Base-by-base conservation (phyloP, 2,113 vertebrate species). In the Perca schrenkii region DNA sequence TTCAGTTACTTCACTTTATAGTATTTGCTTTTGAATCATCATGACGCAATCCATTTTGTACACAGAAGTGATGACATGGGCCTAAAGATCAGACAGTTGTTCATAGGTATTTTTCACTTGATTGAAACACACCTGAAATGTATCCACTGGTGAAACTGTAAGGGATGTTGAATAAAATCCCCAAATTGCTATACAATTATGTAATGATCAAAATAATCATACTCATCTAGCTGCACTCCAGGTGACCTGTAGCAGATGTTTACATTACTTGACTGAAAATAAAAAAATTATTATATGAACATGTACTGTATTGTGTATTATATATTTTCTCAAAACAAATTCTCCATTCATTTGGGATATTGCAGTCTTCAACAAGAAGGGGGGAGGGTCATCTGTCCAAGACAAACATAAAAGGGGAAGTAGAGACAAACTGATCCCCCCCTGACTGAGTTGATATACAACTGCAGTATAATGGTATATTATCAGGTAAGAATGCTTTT, bases 1-100 rank as follows among this genome's bases (percentile, higher is more conserved):
- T 8, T 40, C 11, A 13, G 70, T 69, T 60, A 68, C 78, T 77
- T 68, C 68, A 54, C 63, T 50, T 61, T 77, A 5, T 69, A 47
- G 14, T 14, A 56, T 67, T 72, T 72, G 28, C 31, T 17, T 61
- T 62, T 58, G 19, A 22, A 46, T 40, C 66, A 43, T 21, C 2
- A 12, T 63, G 34, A 43, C 4, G 7, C 34, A 5, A 66, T 53
- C 21, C 16, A 65, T 6, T 22, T 49, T 2, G 0, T 14, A 50
- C 7, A 53, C 4, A 64, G 25, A 74, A 72, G 21, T 63, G 50
- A 76, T 62, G 69, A 69, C 61, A 61, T 11, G 14, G 7, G 47
- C 0, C 52, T n/a, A 22, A 66, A 70, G 14, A 21, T 72, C 11
- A 61, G 46, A 16, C 3, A 67, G 11, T 36, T 46, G 17, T 28